A percentile compares a stretch with the other conserved stretches of the same genome.
These are phyloP conservation scores for Onychomys torridus DNA, from an alignment of 2,797 vertebrate genomes.

Conservation along the genomic window DNA sequence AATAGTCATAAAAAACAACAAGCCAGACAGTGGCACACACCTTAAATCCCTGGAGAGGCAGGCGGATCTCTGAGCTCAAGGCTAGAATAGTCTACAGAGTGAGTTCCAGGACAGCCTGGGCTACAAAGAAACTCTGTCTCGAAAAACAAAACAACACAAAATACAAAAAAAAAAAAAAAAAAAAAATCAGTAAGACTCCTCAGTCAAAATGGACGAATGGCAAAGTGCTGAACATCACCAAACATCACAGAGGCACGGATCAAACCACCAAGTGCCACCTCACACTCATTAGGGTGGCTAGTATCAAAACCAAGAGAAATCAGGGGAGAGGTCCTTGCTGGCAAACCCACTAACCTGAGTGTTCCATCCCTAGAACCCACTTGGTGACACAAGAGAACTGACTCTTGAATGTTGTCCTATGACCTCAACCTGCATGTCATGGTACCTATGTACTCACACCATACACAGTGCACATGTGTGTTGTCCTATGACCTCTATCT, in stretches of 20 bases:
- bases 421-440: background rate
- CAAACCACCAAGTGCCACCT: background rate
- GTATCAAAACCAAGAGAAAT: background rate
- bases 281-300: fast-evolving
- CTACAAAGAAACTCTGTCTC: background rate
- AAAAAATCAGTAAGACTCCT: background rate
- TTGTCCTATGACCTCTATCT: background rate
- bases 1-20: background rate
- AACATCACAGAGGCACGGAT: background rate
- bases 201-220: background rate
- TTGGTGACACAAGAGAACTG: background rate
- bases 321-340: background rate
- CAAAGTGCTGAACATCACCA: fast-evolving
- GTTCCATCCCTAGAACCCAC: background rate
- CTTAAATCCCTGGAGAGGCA: background rate
- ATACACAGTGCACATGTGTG: background rate
- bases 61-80: background rate
- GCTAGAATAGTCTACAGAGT: background rate
- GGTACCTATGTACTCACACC: background rate
- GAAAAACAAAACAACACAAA: no score
- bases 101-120: background rate
- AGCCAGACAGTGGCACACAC: background rate
- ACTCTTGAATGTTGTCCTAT: background rate
- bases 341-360: background rate
- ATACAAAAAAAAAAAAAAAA: no score